Base-by-base conservation (phyloP, 2,888 invertebrate species). In the Silvanus unidentatus region DNA sequence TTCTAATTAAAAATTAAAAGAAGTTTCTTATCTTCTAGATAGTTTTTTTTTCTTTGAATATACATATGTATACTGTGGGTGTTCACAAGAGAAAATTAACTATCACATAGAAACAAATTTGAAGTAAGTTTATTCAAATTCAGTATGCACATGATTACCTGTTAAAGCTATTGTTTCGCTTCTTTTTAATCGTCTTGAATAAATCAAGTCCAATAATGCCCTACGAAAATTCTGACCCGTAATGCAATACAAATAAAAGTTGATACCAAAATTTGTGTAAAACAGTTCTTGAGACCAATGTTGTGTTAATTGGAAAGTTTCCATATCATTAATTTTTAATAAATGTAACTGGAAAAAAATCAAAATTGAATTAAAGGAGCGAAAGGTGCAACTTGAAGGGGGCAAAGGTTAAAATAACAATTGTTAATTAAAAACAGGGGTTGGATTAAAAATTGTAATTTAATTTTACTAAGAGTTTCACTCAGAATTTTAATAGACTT, bases 181-280 rank as follows among this genome's bases (percentile, higher is more conserved):
- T 16, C 53, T 43, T 9, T 42, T 44, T 13, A 34, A 42, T 32
- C 36, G 14, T 13, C 40, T 43, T 2, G 48, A 42, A 27, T 57
- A 53, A 34, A 63, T 52, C 22, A 59, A 22, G 11, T 54, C 44
- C 29, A 52, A 41, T 1, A 63, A 55, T 3, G 65, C 80, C 29
- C 76, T 78, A 43, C 88, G 75, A 70, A 89, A 90, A 74, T 88
- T 88, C 64, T 86, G 84, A 0, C 89, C 89, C 58, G 82, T 83
- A 39, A 85, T 77, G 71, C 89, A 90, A 72, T 91, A 91, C 35
- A 91, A 75, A 1, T 83, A 76, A 65, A 90, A 89, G 72, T 89
- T 89, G 43, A 90, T 86, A 32, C 87, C 87, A 63, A 88, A 91
- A 72, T 89, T 90, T 3, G 85, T 84, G 63, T 88, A 78, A 71